These are phyloP conservation scores for Nomada lathburiana DNA, from an alignment of 2,888 invertebrate genomes.

Conservation along the genomic window DNA sequence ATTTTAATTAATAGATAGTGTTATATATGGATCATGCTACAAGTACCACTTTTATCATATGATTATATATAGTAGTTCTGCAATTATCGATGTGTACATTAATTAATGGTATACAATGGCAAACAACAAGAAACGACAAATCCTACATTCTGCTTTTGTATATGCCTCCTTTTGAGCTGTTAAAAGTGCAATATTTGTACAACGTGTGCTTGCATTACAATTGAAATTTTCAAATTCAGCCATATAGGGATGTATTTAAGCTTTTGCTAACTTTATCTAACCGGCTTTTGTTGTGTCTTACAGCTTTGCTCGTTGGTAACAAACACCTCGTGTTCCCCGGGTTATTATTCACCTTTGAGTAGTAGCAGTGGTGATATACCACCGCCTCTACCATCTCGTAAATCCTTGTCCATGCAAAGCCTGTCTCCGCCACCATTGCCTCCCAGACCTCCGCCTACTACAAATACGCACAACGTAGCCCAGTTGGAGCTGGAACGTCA, in stretches of 20 bases:
- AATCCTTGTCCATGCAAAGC: slow-evolving; percentile 83
- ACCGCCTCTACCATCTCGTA: slow-evolving; percentile 84
- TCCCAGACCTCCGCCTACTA: slow-evolving; percentile 86
- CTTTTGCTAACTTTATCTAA: slow-evolving; percentile 78
- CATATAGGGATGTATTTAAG: slow-evolving; percentile 65
- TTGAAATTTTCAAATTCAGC: slow-evolving; percentile 48
- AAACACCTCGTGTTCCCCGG: slow-evolving; percentile 82
- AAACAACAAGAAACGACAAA: slow-evolving; percentile 31
- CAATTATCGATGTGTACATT: slow-evolving; percentile 29
- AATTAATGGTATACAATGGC: slow-evolving; percentile 31
- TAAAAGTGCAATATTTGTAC: slow-evolving; percentile 28
- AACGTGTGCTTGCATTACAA: slow-evolving; percentile 35
- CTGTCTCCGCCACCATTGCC: slow-evolving; percentile 87
- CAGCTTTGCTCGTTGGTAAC: slow-evolving; percentile 84
- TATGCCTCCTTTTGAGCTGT: slow-evolving; percentile 22
- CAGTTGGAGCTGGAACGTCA: slow-evolving; percentile 83
- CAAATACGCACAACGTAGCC: slow-evolving; percentile 82
- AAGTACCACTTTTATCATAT: slow-evolving; percentile 29
- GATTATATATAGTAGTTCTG: slow-evolving; percentile 23
- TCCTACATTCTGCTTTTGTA: slow-evolving; percentile 37
- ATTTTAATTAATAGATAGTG: slow-evolving; percentile 27
- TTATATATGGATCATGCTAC: slow-evolving; percentile 4
- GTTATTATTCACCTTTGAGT: slow-evolving; percentile 80
- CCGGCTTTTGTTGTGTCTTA: slow-evolving; percentile 84
- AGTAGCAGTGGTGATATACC: slow-evolving; percentile 82